Evolutionary conservation across 2,113 vertebrate species (phyloP), one percentile per base, ranked within the genome.

Genomic region (Rutilus rutilus): DNA sequence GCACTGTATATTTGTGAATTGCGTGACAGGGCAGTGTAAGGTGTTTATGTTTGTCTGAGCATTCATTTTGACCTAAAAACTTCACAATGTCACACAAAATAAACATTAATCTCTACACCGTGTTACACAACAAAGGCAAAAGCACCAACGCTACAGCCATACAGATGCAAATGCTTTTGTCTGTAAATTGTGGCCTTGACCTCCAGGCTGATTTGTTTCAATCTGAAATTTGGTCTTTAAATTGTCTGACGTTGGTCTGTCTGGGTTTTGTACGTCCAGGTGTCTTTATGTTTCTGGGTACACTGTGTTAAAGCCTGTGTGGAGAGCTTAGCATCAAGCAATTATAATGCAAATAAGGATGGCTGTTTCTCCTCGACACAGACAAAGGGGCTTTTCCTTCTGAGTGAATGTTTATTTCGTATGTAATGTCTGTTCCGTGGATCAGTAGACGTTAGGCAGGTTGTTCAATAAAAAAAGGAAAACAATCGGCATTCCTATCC

Each of bases 311-410:
- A 25, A 60, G 21, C 69, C 25, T 47, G 64, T 60, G 45, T 47
- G 19, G 23, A 65, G 42, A 65, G 54, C 67, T 81, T 42, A 75
- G 57, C 64, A 30, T 62, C 5, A 5, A 17, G 4, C 27, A 52
- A 52, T 87, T 74, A 17, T 74, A 27, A 27, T 79, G 54, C 59
- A 87, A 67, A 81, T 74, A 57, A 81, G 57, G 60, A n/a, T 30
- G 54, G 15, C 21, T 27, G 27, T 74, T 86, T 50, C 27, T 79
- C 25, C 67, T 8, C 57, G 14, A 21, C 1, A 17, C 47, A 59
- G 50, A 79, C 33, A 54, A 57, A 9, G 27, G 14, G 7, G 67
- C 11, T 57, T 73, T 80, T 86, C 59, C 10, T 5, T 62, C n/a
- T 73, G 59, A 8, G 1, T 52, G 42, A 69, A 52, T 69, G 17